Base-by-base conservation (phyloP, 2,113 vertebrate species). In the Vulpes vulpes region DNA sequence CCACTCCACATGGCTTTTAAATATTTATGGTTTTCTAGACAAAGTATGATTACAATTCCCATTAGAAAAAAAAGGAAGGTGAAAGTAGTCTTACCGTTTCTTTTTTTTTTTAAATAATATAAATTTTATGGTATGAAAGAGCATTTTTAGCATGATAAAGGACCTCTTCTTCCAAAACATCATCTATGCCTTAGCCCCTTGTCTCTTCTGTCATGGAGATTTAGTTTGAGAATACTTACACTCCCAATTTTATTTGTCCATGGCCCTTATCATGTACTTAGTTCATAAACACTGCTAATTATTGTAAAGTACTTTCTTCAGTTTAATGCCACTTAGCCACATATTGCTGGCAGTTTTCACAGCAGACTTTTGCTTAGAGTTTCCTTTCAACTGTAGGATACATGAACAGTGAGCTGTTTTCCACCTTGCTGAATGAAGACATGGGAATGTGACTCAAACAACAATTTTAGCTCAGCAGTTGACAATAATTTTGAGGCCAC, bases 1-100 rank as follows among this genome's bases (percentile, higher is more conserved):
- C 30, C 8, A 51, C 5, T 65, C 3, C 19, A 78, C 49, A 79
- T 49, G 62, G 2, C 8, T 91, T 95, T 91, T 43, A 91, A 86
- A 38, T 82, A 87, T 81, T 78, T 85, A 95, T 89, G 25, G 0
- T 74, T 96, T 94, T 93, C 16, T 80, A 81, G 83, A 74, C 17
- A 96, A 94, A 85, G 76, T 73, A 43, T 80, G 22, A 89, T 88
- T 80, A 80, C 0, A 91, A 73, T 83, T 86, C 4, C 22, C 22
- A 82, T 62, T 79, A 62, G 16, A 84, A 93, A 84, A 84, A 84
- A 86, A 84, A 23, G 16, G 16, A 79, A 88, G 95, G 8, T 79
- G 8, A 16, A 79, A 91, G 32, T 22, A 65, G 59, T 49, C 9
- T 53, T 64, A 94, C 20, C 1, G 3, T 62, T 91, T 59, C 30